Base-by-base conservation (phyloP, 1,140 invertebrate genomes). In the Papilio machaon region DNA sequence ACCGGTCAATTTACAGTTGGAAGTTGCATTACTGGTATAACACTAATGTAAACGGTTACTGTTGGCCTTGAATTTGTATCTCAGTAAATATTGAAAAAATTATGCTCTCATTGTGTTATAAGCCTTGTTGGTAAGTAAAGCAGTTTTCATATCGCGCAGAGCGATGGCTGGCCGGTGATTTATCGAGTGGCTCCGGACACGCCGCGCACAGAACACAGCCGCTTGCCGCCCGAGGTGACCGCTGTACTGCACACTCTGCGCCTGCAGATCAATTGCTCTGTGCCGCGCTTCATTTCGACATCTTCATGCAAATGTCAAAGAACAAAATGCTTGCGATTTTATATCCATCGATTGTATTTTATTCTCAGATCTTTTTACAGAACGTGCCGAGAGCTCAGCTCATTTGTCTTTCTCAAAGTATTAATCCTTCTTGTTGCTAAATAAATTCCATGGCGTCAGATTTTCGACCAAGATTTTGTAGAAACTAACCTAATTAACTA, bases 141-240 rank as follows among this genome's bases (percentile, higher is more conserved):
- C 85, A 88, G 85, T 88, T 89, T 86, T 89, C 87, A 91, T 89
- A 89, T 91, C 85, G 85, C 77, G 82, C 80, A 82, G 81, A 80
- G 64, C 77, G 80, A 38, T 79, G 74, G 77, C 47, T 75, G 76
- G 82, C 76, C 80, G 83, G 84, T 91, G 89, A 91, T 91, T 88
- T 89, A 89, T 87, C 84, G 85, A 84, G 83, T 82, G 86, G 46
- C 2, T 7, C 43, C 47, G 73, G 38, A 73, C 73, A 13, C 30
- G 23, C 64, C 73, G 17, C 46, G 80, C 52, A 54, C 52, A 77
- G 46, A 80, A 70, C 73, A 75, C 79, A 60, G 85, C 79, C 77
- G 83, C 84, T 82, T 78, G 82, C 82, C 82, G 81, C 73, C 73
- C 67, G 78, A 82, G 81, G 76, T 82, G 76, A 77, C 81, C 52